phyloP scores from a whole-genome alignment of 2,113 vertebrate species.

The Bubo scandiacus region DNA sequence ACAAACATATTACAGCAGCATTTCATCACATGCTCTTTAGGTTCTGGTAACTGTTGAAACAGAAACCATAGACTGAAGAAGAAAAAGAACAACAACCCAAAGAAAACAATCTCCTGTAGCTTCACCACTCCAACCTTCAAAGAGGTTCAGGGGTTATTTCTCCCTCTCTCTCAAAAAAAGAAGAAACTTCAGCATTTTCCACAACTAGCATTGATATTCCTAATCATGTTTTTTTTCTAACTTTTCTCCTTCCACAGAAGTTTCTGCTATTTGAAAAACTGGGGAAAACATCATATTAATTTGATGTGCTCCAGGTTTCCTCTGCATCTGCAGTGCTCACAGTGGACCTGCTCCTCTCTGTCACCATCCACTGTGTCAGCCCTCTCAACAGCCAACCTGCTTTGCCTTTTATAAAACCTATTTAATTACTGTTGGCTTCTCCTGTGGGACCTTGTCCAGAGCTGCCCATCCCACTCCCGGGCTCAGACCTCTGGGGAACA shows the following conservation, averaged over 20 bases:
- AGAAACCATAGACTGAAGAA: conserved; percentile 20
- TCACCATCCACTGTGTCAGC: not conserved
- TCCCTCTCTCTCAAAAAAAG: not conserved
- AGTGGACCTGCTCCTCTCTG: not conserved
- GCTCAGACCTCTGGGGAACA: not conserved
- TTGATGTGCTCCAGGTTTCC: not conserved
- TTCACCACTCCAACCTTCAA: not conserved
- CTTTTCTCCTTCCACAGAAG: not conserved
- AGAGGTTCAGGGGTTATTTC: not conserved
- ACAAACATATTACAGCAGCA: conserved; percentile 48
- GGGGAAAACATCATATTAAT: not conserved
- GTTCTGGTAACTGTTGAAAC: conserved; percentile 44
- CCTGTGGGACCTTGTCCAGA: not conserved
- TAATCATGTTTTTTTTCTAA: not conserved
- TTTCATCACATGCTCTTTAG: conserved; percentile 53
- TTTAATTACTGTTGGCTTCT: not conserved
- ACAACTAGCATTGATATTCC: not conserved
- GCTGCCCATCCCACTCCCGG: not conserved
- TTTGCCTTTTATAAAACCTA: not conserved
- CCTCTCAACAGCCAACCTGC: not conserved
- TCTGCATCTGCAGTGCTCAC: not conserved
- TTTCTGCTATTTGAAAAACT: not conserved
- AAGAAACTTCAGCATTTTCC: not conserved
- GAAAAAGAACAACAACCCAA: conserved; percentile 34
- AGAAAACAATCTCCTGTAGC: conserved; percentile 40